Percentiles rank a stretch among this genome's conserved stretches.
Evolutionary conservation across 2,797 vertebrate genomes (phyloP).

Genomic region (Lithobates pipiens): DNA sequence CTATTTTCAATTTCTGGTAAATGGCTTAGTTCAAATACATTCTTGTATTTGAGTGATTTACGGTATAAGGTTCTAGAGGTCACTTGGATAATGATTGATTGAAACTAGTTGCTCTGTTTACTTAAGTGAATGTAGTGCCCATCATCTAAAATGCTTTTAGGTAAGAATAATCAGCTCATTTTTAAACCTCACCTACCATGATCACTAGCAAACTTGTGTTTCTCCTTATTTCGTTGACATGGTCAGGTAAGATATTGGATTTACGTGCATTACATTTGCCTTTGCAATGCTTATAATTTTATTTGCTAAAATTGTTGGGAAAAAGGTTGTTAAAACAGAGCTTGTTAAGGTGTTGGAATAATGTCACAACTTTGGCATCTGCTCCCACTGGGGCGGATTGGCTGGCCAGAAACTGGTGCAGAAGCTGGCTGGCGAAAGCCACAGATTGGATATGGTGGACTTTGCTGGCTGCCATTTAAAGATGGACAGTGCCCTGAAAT

Average conservation of each 20-base stretch:
- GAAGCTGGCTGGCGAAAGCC: too few relatives aligned
- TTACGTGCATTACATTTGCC: neutral
- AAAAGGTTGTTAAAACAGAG: neutral
- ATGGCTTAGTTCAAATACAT: too few relatives aligned
- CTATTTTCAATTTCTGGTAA: too few relatives aligned
- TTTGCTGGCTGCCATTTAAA: too few relatives aligned
- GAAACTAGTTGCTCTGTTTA: constrained; percentile 31
- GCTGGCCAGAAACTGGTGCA: too few relatives aligned
- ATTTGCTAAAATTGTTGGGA: neutral
- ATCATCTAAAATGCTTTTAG: constrained; percentile 23
- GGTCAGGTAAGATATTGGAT: constrained; percentile 42
- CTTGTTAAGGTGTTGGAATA: neutral
- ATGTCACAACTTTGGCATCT: too few relatives aligned
- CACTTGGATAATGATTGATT: constrained; percentile 54
- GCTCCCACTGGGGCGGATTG: too few relatives aligned
- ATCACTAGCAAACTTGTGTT: constrained; percentile 28
- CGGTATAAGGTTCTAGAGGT: constrained; percentile 43
- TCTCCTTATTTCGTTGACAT: constrained; percentile 32
- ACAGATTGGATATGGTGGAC: too few relatives aligned
- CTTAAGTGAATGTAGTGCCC: constrained; percentile 13
- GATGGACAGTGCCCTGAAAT: too few relatives aligned
- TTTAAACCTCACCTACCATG: constrained; percentile 38
- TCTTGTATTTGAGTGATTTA: constrained; percentile 47
- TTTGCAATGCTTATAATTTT: too few relatives aligned
- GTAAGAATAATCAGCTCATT: constrained; percentile 10